Conservation (phyloP, 2,113 vertebrate genomes). For the Eudorcas thomsonii region DNA sequence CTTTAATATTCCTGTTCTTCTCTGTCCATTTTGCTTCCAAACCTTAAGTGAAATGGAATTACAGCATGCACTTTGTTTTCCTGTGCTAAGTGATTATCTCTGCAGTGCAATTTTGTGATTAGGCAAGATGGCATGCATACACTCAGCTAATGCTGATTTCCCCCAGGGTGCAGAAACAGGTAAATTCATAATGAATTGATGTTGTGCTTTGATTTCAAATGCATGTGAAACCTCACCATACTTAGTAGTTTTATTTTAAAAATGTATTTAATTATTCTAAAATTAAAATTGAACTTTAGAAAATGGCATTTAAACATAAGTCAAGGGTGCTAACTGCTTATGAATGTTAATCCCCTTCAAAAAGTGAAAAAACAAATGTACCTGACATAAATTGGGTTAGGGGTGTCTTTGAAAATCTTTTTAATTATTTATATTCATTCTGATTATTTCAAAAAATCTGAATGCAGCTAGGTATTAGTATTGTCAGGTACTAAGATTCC, state of each 20-base stretch:
- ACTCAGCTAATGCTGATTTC: constrained; percentile 65
- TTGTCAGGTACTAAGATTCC: constrained; percentile 46
- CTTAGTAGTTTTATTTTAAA: constrained; percentile 61
- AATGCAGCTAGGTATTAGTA: constrained; percentile 40
- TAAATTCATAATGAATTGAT: constrained; percentile 74
- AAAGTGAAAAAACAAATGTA: constrained; percentile 51
- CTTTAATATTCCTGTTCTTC: constrained; percentile 52
- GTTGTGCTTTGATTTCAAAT: constrained; percentile 75
- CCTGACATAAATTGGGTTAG: constrained; percentile 23
- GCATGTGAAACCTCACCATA: constrained; percentile 54
- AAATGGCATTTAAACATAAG: constrained; percentile 70
- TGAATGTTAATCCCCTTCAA: constrained; percentile 69
- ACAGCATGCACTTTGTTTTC: constrained; percentile 73
- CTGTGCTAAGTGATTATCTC: constrained; percentile 67
- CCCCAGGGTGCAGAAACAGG: constrained; percentile 61
- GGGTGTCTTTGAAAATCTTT: constrained; percentile 30
- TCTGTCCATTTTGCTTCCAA: constrained; percentile 68
- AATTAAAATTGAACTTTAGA: constrained; percentile 76
- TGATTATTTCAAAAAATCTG: constrained; percentile 60
- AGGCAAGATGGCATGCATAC: constrained; percentile 36
- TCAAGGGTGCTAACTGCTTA: constrained; percentile 63
- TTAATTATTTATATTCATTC: constrained; percentile 60
- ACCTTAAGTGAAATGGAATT: constrained; percentile 67
- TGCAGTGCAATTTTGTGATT: constrained; percentile 77
- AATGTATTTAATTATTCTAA: constrained; percentile 74